Evolutionary conservation across 2,797 vertebrate genomes (phyloP).

Genomic region (Echeneis naucrates): DNA sequence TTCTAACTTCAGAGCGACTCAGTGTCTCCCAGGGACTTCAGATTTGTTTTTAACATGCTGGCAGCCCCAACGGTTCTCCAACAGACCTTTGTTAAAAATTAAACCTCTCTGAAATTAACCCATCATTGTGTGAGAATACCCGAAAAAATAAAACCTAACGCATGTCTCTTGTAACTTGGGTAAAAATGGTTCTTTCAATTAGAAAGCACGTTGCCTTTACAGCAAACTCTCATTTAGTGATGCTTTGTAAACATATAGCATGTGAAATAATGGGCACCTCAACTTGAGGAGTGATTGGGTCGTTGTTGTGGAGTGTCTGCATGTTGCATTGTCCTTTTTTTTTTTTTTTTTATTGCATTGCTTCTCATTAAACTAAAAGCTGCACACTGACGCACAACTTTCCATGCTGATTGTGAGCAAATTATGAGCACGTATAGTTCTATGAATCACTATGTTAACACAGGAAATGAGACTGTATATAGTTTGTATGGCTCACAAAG

Average conservation of each 20-base stretch:
- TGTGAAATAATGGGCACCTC: background rate
- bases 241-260: background rate
- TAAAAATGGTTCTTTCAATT: no score
- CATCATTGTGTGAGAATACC: no score
- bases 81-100: slow-evolving; percentile 61
- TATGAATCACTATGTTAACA: background rate
- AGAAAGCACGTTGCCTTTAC: background rate
- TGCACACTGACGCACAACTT: background rate
- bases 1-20: slow-evolving; percentile 56
- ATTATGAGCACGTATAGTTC: no score
- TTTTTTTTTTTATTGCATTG: no score
- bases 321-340: no score
- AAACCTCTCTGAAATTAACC: no score
- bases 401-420: no score
- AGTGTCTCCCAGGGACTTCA: slow-evolving; percentile 33
- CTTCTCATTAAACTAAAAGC: slow-evolving; percentile 24
- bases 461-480: background rate
- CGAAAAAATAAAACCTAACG: background rate
- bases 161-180: slow-evolving; percentile 76
- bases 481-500: background rate
- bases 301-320: background rate
- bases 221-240: background rate
- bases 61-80: slow-evolving; percentile 62
- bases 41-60: slow-evolving; percentile 74
- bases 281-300: background rate